Evolutionary conservation across 2,888 invertebrate species (phyloP).

Genomic region (Steinernema scapterisci): DNA sequence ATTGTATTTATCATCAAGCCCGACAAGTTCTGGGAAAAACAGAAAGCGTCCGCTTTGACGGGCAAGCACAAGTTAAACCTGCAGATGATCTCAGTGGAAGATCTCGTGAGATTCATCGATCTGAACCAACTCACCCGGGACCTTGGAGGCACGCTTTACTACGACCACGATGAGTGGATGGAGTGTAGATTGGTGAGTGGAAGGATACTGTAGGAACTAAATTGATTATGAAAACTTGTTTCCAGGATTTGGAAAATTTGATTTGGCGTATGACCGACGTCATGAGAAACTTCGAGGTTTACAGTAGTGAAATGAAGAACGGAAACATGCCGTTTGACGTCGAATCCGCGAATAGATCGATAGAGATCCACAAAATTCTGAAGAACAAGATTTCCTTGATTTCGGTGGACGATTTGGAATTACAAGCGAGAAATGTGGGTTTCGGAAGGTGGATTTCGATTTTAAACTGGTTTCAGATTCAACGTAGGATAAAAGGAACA

Average conservation of each 20-base stretch:
- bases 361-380: conserved; percentile 90
- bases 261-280: conserved; percentile 93
- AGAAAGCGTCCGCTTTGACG: conserved; percentile 92
- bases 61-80: conserved; percentile 76
- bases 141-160: conserved; percentile 84
- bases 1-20: conserved; percentile 96
- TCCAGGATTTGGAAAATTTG: conserved; percentile 86
- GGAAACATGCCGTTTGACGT: conserved; percentile 95
- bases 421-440: conserved; percentile 24
- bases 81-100: conserved; percentile 92
- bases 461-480: not conserved
- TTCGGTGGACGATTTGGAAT: conserved; percentile 83
- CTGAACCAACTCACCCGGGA: conserved; percentile 88
- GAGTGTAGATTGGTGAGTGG: conserved; percentile 80
- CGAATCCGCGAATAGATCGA: conserved; percentile 84
- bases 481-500: conserved; percentile 33
- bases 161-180: conserved; percentile 96
- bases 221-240: conserved; percentile 18
- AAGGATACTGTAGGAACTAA: no score
- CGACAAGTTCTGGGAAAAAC: conserved; percentile 99
- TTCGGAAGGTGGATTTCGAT: not conserved
- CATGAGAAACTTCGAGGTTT: conserved; percentile 86
- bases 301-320: conserved; percentile 88
- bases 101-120: conserved; percentile 89
- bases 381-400: conserved; percentile 90